Conservation (phyloP, 1,140 invertebrate species). For the Halesus radiatus region DNA sequence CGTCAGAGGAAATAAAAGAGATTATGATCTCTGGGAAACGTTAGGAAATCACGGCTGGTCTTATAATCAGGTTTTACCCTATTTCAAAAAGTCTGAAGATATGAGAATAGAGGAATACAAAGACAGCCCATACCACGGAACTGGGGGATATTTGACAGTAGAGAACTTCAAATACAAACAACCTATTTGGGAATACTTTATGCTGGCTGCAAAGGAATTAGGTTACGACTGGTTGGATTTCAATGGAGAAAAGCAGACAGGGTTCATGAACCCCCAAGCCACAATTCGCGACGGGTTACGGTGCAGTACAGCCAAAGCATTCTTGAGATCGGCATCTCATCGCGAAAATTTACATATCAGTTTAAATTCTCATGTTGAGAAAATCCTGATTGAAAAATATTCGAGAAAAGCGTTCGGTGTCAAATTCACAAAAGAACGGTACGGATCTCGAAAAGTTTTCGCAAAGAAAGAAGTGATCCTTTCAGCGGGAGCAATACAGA, state of each 20-base stretch:
- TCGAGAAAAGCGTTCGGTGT: constrained; percentile 75
- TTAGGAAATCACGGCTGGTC: constrained; percentile 82
- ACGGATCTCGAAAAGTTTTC: constrained; percentile 65
- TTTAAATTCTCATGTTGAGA: constrained; percentile 75
- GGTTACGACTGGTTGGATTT: constrained; percentile 81
- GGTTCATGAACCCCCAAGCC: constrained; percentile 80
- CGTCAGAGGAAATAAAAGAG: constrained; percentile 84
- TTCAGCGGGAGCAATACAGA: constrained; percentile 79
- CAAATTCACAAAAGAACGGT: constrained; percentile 71
- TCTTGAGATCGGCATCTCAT: constrained; percentile 78
- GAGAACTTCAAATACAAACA: constrained; percentile 77
- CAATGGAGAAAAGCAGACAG: constrained; percentile 82
- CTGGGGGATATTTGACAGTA: constrained; percentile 76
- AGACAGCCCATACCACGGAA: constrained; percentile 74
- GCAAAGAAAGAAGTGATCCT: constrained; percentile 80
- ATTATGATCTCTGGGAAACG: constrained; percentile 88
- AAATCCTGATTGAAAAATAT: constrained; percentile 74
- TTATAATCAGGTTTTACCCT: constrained; percentile 84
- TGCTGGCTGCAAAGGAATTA: constrained; percentile 79
- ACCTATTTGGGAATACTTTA: constrained; percentile 72
- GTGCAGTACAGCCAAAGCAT: constrained; percentile 87
- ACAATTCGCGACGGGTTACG: constrained; percentile 86
- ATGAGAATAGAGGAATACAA: constrained; percentile 75
- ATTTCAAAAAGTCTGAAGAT: constrained; percentile 84
- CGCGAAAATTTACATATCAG: constrained; percentile 83